These are phyloP conservation scores for Pararge aegeria DNA, from an alignment of 1,140 invertebrate species.

Conservation along the genomic window DNA sequence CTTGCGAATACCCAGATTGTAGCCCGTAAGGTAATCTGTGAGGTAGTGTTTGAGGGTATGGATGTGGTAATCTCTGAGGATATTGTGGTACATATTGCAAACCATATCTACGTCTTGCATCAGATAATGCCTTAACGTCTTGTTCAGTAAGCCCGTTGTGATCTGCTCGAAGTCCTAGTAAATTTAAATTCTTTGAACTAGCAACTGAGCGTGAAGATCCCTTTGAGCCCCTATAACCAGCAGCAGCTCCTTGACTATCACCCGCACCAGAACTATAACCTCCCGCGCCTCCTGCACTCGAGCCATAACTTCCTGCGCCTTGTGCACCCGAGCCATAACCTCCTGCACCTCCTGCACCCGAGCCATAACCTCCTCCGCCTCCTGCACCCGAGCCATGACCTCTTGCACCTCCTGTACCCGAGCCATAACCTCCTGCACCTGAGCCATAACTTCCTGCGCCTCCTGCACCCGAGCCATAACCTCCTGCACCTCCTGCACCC, in stretches of 20 bases:
- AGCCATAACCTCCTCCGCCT: background rate
- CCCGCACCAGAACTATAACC: background rate
- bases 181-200: conserved; percentile 2
- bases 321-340: background rate
- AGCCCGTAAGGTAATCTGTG: background rate
- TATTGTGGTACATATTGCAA: background rate
- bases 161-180: background rate
- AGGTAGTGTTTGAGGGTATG: too few relatives aligned
- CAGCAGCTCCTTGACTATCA: background rate
- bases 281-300: background rate
- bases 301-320: too few relatives aligned
- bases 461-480: background rate
- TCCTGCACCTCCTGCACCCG: background rate
- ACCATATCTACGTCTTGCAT: background rate
- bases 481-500: background rate
- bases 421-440: background rate
- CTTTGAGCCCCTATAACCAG: background rate
- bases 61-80: background rate
- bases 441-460: background rate
- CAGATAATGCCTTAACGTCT: background rate
- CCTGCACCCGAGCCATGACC: background rate
- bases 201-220: background rate
- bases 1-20: background rate
- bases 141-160: background rate
- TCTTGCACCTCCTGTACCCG: background rate